Evolutionary conservation across 2,797 vertebrate genomes (phyloP).

Genomic region (Lutra lutra): DNA sequence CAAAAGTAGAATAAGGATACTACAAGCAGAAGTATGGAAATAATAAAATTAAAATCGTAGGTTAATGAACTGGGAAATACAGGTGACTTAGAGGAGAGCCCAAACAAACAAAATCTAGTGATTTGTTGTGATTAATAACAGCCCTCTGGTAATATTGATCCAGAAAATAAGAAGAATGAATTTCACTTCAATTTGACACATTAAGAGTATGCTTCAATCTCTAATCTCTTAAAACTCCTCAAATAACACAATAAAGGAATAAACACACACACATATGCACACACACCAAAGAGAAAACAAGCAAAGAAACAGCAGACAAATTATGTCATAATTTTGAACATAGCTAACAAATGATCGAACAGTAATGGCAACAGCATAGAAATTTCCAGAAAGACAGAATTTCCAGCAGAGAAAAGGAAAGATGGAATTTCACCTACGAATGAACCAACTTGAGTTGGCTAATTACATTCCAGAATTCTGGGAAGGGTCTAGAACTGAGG

Average conservation of each 20-base stretch:
- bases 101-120: not conserved
- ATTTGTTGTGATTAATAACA: not conserved
- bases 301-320: not conserved
- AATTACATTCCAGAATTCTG: not conserved
- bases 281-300: not conserved
- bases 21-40: not conserved
- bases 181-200: not conserved
- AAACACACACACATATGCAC: not conserved
- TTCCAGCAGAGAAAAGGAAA: not conserved
- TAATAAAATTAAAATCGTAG: not conserved
- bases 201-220: not conserved
- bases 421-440: not conserved
- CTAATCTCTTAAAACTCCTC: not conserved
- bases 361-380: not conserved
- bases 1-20: not conserved
- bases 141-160: not conserved
- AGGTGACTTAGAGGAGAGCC: not conserved
- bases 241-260: not conserved
- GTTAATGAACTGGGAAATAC: not conserved
- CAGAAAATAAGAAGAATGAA: not conserved
- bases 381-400: not conserved
- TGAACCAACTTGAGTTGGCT: not conserved
- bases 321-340: not conserved
- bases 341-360: not conserved
- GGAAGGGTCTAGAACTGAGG: not conserved